Conservation (phyloP, 1,140 invertebrate species). For the Zaprionus nigranus region DNA sequence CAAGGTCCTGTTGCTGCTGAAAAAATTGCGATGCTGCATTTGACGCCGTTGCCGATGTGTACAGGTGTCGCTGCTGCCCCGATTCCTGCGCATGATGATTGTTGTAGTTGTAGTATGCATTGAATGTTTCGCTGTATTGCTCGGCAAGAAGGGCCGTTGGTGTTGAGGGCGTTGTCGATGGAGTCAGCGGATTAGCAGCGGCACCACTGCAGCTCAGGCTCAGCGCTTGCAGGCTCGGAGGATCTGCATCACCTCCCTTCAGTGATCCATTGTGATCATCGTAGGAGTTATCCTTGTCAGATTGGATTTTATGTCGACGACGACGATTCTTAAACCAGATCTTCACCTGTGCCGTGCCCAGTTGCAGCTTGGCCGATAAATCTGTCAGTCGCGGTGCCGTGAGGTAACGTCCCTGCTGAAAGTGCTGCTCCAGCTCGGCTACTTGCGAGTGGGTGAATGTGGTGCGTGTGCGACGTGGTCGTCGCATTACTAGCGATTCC, state of each 20-base stretch:
- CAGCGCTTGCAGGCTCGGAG: slow-evolving; percentile 66
- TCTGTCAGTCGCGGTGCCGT: slow-evolving; percentile 92
- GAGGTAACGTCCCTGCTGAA: slow-evolving; percentile 90
- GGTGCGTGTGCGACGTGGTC: slow-evolving; percentile 86
- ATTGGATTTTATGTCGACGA: slow-evolving; percentile 76
- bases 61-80: slow-evolving; percentile 37
- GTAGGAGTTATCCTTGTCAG: slow-evolving; percentile 73
- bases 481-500: slow-evolving; percentile 74
- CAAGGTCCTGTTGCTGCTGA: slow-evolving; percentile 33
- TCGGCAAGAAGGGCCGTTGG: slow-evolving; percentile 61
- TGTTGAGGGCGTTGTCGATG: slow-evolving; percentile 71
- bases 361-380: slow-evolving; percentile 89
- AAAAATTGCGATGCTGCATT: slow-evolving; percentile 55
- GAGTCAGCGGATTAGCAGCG: slow-evolving; percentile 67
- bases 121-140: slow-evolving; percentile 68
- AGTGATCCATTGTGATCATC: slow-evolving; percentile 43
- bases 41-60: slow-evolving; percentile 25
- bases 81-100: slow-evolving; percentile 44
- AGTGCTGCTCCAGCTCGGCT: slow-evolving; percentile 86
- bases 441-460: slow-evolving; percentile 93
- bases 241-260: slow-evolving; percentile 56
- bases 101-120: slow-evolving; percentile 71
- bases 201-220: slow-evolving; percentile 47
- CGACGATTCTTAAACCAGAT: slow-evolving; percentile 89
- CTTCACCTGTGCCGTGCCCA: slow-evolving; percentile 95